Evolutionary conservation across 2,113 vertebrate species (phyloP).

Genomic region (Mionectes macconnelli): DNA sequence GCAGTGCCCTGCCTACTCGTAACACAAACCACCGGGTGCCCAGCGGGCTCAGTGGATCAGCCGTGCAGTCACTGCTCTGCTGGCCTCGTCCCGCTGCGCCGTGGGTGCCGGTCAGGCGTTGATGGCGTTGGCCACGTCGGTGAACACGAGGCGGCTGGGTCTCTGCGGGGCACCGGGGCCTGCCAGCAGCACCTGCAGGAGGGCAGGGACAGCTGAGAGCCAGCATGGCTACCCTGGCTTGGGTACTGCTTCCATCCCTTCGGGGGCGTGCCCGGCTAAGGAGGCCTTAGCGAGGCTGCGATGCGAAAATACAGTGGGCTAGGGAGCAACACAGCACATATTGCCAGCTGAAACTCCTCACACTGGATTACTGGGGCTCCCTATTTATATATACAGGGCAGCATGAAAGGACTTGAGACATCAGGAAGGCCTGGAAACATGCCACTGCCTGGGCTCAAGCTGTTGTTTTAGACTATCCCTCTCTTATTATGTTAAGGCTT

Average conservation of each 20-base stretch:
- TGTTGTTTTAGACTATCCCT: background rate
- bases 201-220: slow-evolving; percentile 7
- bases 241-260: background rate
- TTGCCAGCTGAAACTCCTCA: background rate
- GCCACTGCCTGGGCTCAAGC: background rate
- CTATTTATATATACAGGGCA: background rate
- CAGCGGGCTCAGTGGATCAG: background rate
- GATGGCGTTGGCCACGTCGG: slow-evolving; percentile 92
- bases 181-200: slow-evolving; percentile 81
- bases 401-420: background rate
- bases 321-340: background rate
- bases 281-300: background rate
- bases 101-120: slow-evolving; percentile 77
- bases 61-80: background rate
- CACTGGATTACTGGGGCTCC: background rate
- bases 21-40: background rate
- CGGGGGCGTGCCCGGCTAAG: background rate
- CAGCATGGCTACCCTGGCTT: background rate
- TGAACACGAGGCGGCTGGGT: slow-evolving; percentile 94
- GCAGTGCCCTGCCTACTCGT: background rate
- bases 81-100: background rate
- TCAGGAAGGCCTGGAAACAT: background rate
- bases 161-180: slow-evolving; percentile 88
- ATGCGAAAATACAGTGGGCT: background rate
- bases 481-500: background rate